Evolutionary conservation across 2,797 vertebrate species (phyloP), one percentile per base, ranked within the genome.

Genomic region (Typhlichthys subterraneus): DNA sequence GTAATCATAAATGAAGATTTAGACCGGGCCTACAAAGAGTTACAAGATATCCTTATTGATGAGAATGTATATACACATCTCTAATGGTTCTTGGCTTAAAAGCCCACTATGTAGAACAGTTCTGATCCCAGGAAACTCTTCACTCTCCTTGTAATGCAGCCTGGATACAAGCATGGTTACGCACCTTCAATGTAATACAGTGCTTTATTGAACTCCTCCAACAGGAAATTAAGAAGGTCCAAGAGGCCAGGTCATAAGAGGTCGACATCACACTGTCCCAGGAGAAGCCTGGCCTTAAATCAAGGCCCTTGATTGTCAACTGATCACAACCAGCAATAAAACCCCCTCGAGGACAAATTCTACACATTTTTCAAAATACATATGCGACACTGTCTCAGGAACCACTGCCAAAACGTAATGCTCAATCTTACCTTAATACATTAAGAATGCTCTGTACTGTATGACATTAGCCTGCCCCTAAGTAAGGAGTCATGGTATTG

Each of bases 1-100:
- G 84, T 98, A 57, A 97, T 99, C 69, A 61, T 99, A 69, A 99
- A 99, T 1, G 93, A 99, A 55, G 91, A 96, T 73, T 76, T 97
- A 80, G 95, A 98, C 6, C 83, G 75, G 52, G 96, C 98, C n/a
- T 99, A 98, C 11, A 79, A 85, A 0, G 82, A 92, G 57, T 69
- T 99, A 79, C 95, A 94, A 86, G 89, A 84, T 59, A 80, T 91
- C 13, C 95, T 99, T 12, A 90, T 79, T 12, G 94, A 96, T 82
- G 98, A 98, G 83, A 92, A 94, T 59, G 47, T 5, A 38, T 33
- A 33, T 38, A 38, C 5, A 0, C 33, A 38, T 38, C 5, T 38
- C 5, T 38, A 38, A 48, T n/a, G 13, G 46, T 48, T 12, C 46
- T 8, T 48, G 46, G 12, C 52, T 23, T 5, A 23, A 53, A 53